Percentiles rank a stretch among this genome's conserved stretches.
These are phyloP conservation scores for Bombus sibiricus DNA, from an alignment of 1,140 invertebrate genomes.

Conservation along the genomic window DNA sequence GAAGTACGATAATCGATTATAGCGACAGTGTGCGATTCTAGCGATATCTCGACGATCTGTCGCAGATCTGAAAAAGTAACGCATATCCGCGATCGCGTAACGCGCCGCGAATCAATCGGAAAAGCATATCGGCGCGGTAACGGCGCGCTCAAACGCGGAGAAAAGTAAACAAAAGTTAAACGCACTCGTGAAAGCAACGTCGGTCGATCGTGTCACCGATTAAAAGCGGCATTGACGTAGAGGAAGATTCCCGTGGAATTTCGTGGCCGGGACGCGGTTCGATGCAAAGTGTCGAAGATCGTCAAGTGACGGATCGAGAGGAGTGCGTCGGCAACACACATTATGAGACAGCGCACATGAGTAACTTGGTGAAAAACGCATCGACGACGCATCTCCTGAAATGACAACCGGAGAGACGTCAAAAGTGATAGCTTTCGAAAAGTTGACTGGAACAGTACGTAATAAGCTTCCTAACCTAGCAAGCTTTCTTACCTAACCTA, in stretches of 20 bases:
- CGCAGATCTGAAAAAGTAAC: not conserved
- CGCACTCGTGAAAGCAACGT: slow-evolving; percentile 24
- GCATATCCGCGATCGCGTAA: not conserved
- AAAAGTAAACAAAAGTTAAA: slow-evolving; percentile 51
- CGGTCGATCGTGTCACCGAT: slow-evolving; percentile 20
- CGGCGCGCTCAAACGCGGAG: not conserved
- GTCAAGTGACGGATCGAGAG: not conserved
- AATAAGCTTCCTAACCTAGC: not conserved
- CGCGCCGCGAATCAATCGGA: not conserved
- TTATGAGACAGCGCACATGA: not conserved
- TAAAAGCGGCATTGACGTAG: slow-evolving; percentile 24
- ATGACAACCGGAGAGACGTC: not conserved
- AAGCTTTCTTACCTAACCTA: slow-evolving; percentile 11
- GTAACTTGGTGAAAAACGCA: not conserved
- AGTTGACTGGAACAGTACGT: not conserved
- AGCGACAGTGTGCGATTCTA: not conserved
- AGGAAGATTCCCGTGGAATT: slow-evolving; percentile 34
- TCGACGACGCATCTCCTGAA: not conserved
- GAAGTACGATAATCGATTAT: slow-evolving; percentile 1
- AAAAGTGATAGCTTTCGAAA: slow-evolving; percentile 12
- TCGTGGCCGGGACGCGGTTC: not conserved
- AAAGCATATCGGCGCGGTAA: not conserved
- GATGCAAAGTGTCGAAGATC: not conserved
- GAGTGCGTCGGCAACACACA: not conserved
- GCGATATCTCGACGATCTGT: not conserved